Conservation (phyloP, 2,888 invertebrate genomes). For the Cecidostiba fungosa region DNA sequence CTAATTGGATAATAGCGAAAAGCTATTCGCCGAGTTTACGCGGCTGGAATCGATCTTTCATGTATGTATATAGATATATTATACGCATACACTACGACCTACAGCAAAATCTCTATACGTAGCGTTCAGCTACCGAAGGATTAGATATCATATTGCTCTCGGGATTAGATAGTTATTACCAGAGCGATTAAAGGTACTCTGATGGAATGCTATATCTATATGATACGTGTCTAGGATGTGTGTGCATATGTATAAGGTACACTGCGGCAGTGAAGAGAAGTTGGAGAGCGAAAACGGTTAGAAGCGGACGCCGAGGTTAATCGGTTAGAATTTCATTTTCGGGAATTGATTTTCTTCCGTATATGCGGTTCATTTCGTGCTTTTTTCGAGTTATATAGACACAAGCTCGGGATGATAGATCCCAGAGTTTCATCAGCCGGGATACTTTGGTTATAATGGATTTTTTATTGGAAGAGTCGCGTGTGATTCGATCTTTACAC, state of each 20-base stretch:
- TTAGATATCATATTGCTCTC: constrained; percentile 35
- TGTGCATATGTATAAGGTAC: background rate
- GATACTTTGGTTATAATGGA: background rate
- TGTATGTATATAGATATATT: background rate
- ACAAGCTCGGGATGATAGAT: background rate
- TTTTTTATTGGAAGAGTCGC: background rate
- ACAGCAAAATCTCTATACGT: background rate
- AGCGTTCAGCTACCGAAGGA: background rate
- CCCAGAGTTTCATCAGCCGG: background rate
- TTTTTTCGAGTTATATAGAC: background rate
- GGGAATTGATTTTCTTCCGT: too few relatives aligned
- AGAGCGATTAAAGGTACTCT: constrained; percentile 31
- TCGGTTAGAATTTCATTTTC: too few relatives aligned
- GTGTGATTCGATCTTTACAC: background rate
- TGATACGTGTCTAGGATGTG: too few relatives aligned
- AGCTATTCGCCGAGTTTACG: background rate
- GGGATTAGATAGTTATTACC: constrained; percentile 58
- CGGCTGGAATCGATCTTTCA: background rate
- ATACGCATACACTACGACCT: background rate
- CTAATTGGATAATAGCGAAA: constrained; percentile 38
- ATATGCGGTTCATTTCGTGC: background rate
- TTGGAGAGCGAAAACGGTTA: too few relatives aligned
- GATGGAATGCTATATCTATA: background rate
- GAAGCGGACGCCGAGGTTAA: too few relatives aligned
- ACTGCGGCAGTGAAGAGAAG: too few relatives aligned